These are phyloP conservation scores for Loxodonta africana DNA, from an alignment of 2,113 vertebrate genomes.

Conservation along the genomic window DNA sequence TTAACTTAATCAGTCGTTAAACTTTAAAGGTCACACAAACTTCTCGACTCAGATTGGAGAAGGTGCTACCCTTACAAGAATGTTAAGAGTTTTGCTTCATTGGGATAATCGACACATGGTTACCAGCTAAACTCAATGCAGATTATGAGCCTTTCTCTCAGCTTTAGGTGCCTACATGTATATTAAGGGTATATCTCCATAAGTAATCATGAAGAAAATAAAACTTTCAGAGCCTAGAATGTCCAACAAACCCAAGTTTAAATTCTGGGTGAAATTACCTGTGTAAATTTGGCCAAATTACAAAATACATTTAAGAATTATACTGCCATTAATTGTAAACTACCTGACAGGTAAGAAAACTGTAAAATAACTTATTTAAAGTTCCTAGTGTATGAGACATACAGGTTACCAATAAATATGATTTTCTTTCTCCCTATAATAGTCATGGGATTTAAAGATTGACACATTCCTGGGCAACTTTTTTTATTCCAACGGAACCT, in stretches of 20 bases:
- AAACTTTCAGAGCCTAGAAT: not conserved
- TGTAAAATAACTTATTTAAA: not conserved
- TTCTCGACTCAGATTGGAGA: not conserved
- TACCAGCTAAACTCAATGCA: not conserved
- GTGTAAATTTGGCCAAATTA: not conserved
- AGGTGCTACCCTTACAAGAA: not conserved
- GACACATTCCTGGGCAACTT: not conserved
- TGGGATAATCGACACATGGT: not conserved
- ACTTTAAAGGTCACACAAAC: not conserved
- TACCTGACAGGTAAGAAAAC: not conserved
- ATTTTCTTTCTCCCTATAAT: not conserved
- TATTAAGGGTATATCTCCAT: not conserved
- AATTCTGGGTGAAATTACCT: not conserved
- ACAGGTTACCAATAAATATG: not conserved
- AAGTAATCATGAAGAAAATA: not conserved
- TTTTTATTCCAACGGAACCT: conserved; percentile 10
- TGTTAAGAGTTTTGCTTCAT: not conserved
- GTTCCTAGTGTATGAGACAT: not conserved
- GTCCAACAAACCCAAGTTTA: not conserved
- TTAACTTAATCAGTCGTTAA: not conserved
- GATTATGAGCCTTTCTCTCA: not conserved
- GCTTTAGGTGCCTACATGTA: too few species aligned
- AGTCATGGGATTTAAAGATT: not conserved
- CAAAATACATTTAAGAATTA: not conserved
- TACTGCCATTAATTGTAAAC: not conserved